Conservation (phyloP, 1,140 invertebrate genomes). For the Hestina assimilis region DNA sequence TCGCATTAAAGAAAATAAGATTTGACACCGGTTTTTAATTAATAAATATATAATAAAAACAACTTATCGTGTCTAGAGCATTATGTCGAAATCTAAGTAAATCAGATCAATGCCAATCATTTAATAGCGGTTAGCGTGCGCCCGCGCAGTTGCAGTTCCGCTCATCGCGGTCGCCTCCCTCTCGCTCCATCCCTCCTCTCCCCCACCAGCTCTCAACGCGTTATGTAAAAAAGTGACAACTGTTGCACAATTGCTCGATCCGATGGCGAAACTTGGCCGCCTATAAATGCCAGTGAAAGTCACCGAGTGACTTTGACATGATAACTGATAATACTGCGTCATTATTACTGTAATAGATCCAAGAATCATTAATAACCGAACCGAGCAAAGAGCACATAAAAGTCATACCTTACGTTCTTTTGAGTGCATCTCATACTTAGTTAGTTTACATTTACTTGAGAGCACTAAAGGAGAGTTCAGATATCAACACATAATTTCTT, state of each 20-base stretch:
- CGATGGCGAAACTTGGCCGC: slow-evolving; percentile 71
- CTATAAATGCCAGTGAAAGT: slow-evolving; percentile 73
- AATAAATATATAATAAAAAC: not conserved
- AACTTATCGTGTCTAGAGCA: not conserved
- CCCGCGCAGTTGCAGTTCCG: slow-evolving; percentile 19
- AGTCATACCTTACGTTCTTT: no score
- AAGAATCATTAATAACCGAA: not conserved
- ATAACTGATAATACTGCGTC: slow-evolving; percentile 44
- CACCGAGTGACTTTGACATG: slow-evolving; percentile 71
- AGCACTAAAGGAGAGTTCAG: no score
- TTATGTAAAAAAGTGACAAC: slow-evolving; percentile 76
- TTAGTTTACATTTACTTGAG: no score
- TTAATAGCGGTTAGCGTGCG: slow-evolving; percentile 7
- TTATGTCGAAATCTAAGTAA: slow-evolving; percentile 4
- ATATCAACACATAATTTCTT: no score
- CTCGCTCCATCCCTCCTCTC: slow-evolving; percentile 16
- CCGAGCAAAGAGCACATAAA: not conserved
- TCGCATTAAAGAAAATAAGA: no score
- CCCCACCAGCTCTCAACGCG: slow-evolving; percentile 31
- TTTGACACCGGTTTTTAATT: no score
- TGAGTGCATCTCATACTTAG: no score
- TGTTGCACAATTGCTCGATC: slow-evolving; percentile 72
- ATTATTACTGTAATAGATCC: slow-evolving; percentile 33
- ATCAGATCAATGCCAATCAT: slow-evolving; percentile 24
- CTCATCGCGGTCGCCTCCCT: slow-evolving; percentile 1